Percentiles rank a stretch among this genome's conserved stretches.
phyloP scores from a whole-genome alignment of 2,888 invertebrate genomes.

The Harpalus rubripes region DNA sequence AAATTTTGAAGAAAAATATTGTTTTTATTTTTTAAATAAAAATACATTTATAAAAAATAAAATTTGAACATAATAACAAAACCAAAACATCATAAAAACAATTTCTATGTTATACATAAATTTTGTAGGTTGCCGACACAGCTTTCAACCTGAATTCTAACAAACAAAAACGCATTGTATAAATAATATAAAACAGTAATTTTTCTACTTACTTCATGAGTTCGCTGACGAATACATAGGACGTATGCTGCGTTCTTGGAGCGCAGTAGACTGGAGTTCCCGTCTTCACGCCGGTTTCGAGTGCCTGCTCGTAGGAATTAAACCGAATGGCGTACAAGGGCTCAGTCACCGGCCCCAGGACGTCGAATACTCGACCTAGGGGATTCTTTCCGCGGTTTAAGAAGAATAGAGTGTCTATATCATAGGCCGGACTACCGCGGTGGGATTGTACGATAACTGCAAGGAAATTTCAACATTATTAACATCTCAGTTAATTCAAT shows the following conservation, averaged over 20 bases:
- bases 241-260: conserved; percentile 87
- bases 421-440: conserved; percentile 87
- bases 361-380: conserved; percentile 92
- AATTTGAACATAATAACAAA: conserved; percentile 18
- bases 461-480: conserved; percentile 71
- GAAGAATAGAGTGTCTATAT: conserved; percentile 93
- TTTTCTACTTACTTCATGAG: conserved; percentile 82
- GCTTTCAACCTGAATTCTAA: conserved; percentile 51
- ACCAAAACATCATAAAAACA: no score
- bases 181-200: conserved; percentile 20
- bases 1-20: conserved; percentile 19
- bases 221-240: conserved; percentile 86
- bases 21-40: conserved; percentile 32
- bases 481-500: background rate
- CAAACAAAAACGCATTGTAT: conserved; percentile 50
- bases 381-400: conserved; percentile 87
- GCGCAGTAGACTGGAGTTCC: conserved; percentile 91
- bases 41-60: conserved; percentile 25
- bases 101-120: conserved; percentile 22
- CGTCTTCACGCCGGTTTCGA: conserved; percentile 82
- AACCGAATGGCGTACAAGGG: conserved; percentile 96
- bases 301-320: conserved; percentile 88
- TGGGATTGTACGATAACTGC: conserved; percentile 87
- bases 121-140: conserved; percentile 36
- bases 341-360: conserved; percentile 91